These are phyloP conservation scores for Ditylenchus dipsaci DNA, from an alignment of 1,140 invertebrate genomes.

Conservation along the genomic window DNA sequence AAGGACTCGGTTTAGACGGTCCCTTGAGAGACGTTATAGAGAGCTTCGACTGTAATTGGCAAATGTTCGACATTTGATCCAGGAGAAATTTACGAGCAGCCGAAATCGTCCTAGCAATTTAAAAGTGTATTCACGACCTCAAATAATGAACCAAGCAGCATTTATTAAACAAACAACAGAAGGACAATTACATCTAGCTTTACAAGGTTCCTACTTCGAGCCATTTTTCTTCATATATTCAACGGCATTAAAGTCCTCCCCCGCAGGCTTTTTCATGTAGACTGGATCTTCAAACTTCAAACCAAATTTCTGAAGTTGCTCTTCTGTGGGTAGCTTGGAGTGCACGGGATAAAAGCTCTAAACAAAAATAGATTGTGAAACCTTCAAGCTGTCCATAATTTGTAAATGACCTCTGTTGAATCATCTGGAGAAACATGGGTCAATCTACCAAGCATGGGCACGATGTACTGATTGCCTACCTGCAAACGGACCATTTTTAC, in stretches of 20 bases:
- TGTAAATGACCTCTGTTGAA: neutral
- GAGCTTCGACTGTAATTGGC: too few species aligned
- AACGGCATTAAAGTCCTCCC: conserved; percentile 6
- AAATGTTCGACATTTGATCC: too few species aligned
- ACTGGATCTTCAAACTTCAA: conserved; percentile 13
- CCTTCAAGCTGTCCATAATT: neutral
- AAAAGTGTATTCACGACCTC: too few species aligned
- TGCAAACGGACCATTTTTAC: conserved; percentile 9
- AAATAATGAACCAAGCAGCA: too few species aligned
- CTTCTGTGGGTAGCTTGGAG: conserved; percentile 15
- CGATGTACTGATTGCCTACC: conserved; percentile 47
- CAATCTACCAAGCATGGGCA: conserved; percentile 53
- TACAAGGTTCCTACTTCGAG: neutral
- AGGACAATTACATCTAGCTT: neutral
- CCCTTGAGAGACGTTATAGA: too few species aligned
- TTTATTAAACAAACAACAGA: neutral
- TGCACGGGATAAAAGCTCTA: conserved; percentile 30
- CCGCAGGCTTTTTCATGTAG: neutral
- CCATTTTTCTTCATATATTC: neutral
- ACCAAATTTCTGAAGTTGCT: conserved; percentile 35
- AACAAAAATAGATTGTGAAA: conserved; percentile 5
- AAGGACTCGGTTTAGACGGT: too few species aligned
- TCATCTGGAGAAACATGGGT: conserved; percentile 52
- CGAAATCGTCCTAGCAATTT: too few species aligned
- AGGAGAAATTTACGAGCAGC: too few species aligned